Evolutionary conservation across 2,113 vertebrate genomes (phyloP), one percentile per base, ranked within the genome.

Genomic region (Stegostoma tigrinum): DNA sequence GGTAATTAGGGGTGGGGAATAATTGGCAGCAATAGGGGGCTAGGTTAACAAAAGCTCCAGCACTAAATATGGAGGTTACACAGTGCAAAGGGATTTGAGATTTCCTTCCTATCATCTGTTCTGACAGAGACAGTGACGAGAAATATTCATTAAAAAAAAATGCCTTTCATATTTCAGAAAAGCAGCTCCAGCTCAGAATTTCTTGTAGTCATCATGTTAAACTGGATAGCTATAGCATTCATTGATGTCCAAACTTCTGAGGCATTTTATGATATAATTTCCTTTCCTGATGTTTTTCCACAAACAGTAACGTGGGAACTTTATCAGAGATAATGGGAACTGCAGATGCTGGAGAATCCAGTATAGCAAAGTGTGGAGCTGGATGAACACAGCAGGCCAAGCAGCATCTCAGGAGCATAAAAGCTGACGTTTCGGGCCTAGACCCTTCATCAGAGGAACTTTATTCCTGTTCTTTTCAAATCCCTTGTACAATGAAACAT

Each of bases 101-200:
- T 98, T 99, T 99, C 98, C 99, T 98, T 99, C 98, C 98, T 98
- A 97, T 97, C 98, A 98, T 98, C 98, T 98, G 98, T 97, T 96
- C 98, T 98, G 98, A 98, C 98, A 97, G 97, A 97, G 98, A 97
- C 96, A 96, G 96, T 95, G 96, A 97, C 48, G 10, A 52, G 45
- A 94, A 48, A 24, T 70, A 67, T 95, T 70, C 66, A 72, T 45
- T 42, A 72, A 72, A 95, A 95, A 5, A 38, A 94, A 8, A 95
- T 72, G 70, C 94, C 14, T 48, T 42, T 72, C 94, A 68, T 70
- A 70, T 27, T 24, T 68, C 67, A 94, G 66, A 94, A 68, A 95
- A 72, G 45, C 89, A 66, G 34, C 27, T 30, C 67, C 21, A 75
- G 42, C 52, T 52, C 19, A 72, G 42, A 12, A 30, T 48, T 93